Evolutionary conservation across 2,797 vertebrate species (phyloP).

Genomic region (Alauda arvensis): DNA sequence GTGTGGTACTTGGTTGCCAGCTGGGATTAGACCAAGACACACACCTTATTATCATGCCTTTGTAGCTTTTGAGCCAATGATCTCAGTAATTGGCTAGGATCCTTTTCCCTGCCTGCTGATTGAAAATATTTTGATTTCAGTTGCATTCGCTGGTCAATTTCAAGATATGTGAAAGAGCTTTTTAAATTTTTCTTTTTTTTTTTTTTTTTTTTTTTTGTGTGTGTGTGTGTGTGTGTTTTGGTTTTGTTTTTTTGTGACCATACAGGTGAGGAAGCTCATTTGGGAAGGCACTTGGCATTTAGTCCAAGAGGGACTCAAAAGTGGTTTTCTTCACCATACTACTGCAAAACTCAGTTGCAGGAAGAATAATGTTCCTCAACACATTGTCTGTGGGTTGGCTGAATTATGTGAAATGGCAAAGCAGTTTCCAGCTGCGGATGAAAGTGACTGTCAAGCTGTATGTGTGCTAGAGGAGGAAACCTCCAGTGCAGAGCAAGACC

Average conservation of each 20-base stretch:
- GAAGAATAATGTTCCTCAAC: slow-evolving; percentile 1
- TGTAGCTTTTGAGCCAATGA: neutral
- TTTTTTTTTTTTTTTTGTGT: slow-evolving; percentile 6
- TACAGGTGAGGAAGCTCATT: slow-evolving; percentile 83
- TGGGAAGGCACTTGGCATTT: slow-evolving; percentile 79
- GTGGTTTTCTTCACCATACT: slow-evolving; percentile 71
- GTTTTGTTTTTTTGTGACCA: neutral
- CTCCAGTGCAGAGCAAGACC: slow-evolving; percentile 71
- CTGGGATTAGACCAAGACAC: neutral
- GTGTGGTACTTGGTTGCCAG: neutral
- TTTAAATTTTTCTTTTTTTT: neutral
- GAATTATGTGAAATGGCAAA: slow-evolving; percentile 92
- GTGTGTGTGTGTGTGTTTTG: too few species aligned
- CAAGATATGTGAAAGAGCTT: neutral
- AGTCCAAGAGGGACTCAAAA: slow-evolving; percentile 76
- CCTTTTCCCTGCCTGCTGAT: neutral
- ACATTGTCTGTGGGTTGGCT: slow-evolving; percentile 74
- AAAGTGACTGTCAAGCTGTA: slow-evolving; percentile 44
- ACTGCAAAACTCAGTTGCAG: neutral
- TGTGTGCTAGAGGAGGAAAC: slow-evolving; percentile 55
- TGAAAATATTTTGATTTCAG: neutral
- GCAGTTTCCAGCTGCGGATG: slow-evolving; percentile 69
- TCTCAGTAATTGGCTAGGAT: neutral
- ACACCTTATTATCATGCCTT: neutral
- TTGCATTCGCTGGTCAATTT: neutral